Base-by-base conservation (phyloP, 2,888 invertebrate genomes). In the Lasioglossum lativentre region DNA sequence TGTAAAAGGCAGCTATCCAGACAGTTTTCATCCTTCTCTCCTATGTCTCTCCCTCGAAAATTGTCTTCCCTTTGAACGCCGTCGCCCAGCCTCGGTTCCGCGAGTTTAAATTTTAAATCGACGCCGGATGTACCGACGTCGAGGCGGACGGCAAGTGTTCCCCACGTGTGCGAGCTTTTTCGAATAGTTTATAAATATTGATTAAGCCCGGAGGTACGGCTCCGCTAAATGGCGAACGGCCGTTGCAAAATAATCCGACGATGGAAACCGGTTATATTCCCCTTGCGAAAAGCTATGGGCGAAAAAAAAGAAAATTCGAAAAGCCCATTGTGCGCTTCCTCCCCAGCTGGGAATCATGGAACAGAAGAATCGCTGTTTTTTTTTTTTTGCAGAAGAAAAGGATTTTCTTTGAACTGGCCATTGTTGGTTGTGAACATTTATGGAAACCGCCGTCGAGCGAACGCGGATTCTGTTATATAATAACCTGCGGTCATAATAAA, bases 111-210 rank as follows among this genome's bases (percentile, higher is more conserved):
- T 59, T 59, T 27, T 59, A 59, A 59, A 59, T 59, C 59, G 27
- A 27, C 59, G 14, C 12, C 27, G 27, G 27, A 27, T 59, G 27
- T 59, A n/a, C 14, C 59, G 14, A 16, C 27, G 59, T 59, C 59
- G 14, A 27, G 14, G 12, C 59, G 12, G 4, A 0, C 59, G 14
- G 27, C 59, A 27, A 27, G 59, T 27, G 59, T 59, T 30, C 14
- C 59, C 27, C 16, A 14, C 59, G 59, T 27, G 27, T 59, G 59
- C 27, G 59, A 59, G 59, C 27, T 27, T 27, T 59, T 59, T 59
- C 27, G 59, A 59, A 30, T 59, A 30, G 59, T 59, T 59, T 59
- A 59, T 59, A 27, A 82, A 88, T 71, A 78, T n/a, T 52, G 63
- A 74, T 78, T 10, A 27, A 34, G 70, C 23, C 27, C 16, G 27